Base-by-base conservation (phyloP, 2,888 invertebrate genomes). In the Caenorhabditis zanzibari region DNA sequence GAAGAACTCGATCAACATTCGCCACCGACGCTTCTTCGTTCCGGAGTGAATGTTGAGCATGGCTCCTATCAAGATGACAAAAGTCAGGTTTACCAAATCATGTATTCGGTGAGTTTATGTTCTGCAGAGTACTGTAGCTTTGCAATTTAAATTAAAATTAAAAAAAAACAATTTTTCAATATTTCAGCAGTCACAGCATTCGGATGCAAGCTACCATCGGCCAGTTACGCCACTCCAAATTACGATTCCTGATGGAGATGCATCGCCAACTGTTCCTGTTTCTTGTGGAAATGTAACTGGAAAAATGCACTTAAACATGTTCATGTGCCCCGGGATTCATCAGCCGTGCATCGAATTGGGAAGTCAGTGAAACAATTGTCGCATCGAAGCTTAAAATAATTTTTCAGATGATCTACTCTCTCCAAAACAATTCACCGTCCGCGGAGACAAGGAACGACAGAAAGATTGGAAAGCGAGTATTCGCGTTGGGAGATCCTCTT, bases 391-490 rank as follows among this genome's bases (percentile, higher is more conserved):
- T 52, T 9, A 9, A 22, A 4, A 14, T 24, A 14, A 26, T 44
- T 10, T 12, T 16, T 47, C 66, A 82, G 92, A 91, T 1, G 84
- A 87, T 56, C 86, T 93, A 73, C 90, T 93, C 56, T 92, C 93
- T 35, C 93, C 93, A n/a, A 93, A 93, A 72, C 90, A 91, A 59
- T 93, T 93, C 84, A 92, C 92, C 44, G 89, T 93, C 5, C 89
- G 92, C 82, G 93, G 92, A 14, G 92, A 92, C 58, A 93, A 93
- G 84, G 92, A 92, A 54, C 91, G 91, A 63, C 91, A 93, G 61
- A 93, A 93, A 82, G 93, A 93, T 85, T 93, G 93, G 93, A 93
- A 93, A 82, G 93, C 93, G 81, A 93, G 93, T 28, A 92, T 93
- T 54, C 89, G 93, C 54, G 90, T 93, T 52, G 90, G 90, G 41